phyloP scores from a whole-genome alignment of 53 echinoderm and acorn worm genomes.

The Stichopus horrens region DNA sequence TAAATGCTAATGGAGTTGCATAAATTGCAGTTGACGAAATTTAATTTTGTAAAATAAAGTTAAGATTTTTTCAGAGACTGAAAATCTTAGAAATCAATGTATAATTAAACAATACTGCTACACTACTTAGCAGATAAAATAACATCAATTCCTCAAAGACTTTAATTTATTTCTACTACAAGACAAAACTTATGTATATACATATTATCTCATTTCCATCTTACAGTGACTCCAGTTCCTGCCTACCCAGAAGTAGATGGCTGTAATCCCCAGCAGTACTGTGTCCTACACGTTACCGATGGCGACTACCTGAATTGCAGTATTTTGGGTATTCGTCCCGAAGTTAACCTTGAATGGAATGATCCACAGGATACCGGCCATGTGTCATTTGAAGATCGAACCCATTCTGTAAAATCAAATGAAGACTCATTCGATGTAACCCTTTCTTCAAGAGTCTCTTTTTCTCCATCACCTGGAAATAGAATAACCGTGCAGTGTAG shows the following conservation, averaged over 20 bases:
- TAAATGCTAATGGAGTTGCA: no score
- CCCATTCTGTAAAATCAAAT: background rate
- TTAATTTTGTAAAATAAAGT: no score
- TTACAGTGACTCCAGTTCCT: background rate
- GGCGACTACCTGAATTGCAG: background rate
- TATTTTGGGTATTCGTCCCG: background rate
- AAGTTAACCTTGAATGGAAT: background rate
- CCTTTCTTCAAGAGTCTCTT: background rate
- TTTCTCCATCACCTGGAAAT: background rate
- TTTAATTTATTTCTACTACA: no score
- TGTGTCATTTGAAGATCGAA: background rate
- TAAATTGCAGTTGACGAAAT: no score
- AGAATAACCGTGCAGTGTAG: background rate
- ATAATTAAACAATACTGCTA: no score
- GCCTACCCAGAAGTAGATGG: background rate
- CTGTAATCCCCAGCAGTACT: background rate
- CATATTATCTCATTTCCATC: background rate
- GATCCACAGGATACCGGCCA: background rate
- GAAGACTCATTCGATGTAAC: background rate
- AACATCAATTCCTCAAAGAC: no score
- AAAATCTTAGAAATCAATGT: no score
- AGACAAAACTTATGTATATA: no score
- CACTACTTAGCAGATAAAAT: no score
- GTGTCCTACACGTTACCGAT: background rate
- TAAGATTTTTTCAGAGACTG: no score